phyloP scores from a whole-genome alignment of 1,140 invertebrate species.

The Epicauta chinensis region DNA sequence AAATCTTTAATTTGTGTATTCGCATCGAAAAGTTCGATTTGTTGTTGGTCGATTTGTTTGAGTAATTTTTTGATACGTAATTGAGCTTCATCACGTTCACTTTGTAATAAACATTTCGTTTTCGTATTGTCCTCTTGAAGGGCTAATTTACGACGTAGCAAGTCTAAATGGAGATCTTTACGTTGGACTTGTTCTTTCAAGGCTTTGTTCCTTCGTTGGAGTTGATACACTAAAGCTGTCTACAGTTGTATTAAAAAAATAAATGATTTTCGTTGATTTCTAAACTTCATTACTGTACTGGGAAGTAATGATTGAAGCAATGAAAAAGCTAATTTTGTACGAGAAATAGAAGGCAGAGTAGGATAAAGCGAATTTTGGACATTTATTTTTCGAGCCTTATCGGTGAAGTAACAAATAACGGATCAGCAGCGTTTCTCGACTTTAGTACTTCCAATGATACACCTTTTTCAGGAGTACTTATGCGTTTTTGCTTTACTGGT shows the following conservation, averaged over 20 bases:
- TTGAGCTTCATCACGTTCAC: conserved; percentile 71
- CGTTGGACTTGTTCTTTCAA: conserved; percentile 83
- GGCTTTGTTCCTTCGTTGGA: conserved; percentile 72
- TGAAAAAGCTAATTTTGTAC: too few species aligned
- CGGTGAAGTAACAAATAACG: too few species aligned
- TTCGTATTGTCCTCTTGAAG: conserved; percentile 71
- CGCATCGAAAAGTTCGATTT: conserved; percentile 64
- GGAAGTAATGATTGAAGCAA: too few species aligned
- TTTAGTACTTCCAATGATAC: too few species aligned
- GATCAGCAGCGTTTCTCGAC: too few species aligned
- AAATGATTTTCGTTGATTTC: too few species aligned
- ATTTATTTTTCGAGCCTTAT: too few species aligned
- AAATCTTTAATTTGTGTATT: conserved; percentile 66
- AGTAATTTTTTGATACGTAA: conserved; percentile 65
- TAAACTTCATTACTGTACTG: too few species aligned
- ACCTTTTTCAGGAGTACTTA: too few species aligned
- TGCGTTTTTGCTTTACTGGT: too few species aligned
- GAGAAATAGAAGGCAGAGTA: too few species aligned
- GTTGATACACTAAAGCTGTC: conserved; percentile 77
- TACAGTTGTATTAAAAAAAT: conserved; percentile 36
- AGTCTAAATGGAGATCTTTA: conserved; percentile 84
- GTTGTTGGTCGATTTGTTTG: conserved; percentile 69
- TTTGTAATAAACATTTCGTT: conserved; percentile 54
- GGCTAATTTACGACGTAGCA: conserved; percentile 77
- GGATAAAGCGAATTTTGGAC: too few species aligned